These are phyloP conservation scores for Pristionchus maxplancki DNA, from an alignment of 2,888 invertebrate species.

Conservation along the genomic window DNA sequence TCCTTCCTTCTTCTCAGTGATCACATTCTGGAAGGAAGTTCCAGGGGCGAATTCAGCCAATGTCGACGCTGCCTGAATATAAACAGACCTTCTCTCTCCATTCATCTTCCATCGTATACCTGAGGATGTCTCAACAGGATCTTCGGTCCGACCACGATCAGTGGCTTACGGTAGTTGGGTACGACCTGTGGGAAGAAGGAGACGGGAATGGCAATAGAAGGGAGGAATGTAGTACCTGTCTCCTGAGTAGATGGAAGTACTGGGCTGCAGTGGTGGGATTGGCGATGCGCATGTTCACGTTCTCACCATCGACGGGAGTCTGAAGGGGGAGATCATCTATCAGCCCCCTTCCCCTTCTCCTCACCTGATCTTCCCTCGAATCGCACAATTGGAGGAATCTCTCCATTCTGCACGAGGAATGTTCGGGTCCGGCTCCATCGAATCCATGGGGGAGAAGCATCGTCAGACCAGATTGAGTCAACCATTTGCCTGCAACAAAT, in stretches of 20 bases:
- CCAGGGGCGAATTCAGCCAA: constrained; percentile 88
- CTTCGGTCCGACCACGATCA: constrained; percentile 80
- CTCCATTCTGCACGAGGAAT: constrained; percentile 93
- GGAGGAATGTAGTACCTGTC: too few relatives aligned
- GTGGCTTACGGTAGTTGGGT: constrained; percentile 88
- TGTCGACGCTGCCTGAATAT: constrained; percentile 87
- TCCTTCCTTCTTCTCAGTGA: constrained; percentile 82
- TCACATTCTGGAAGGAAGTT: constrained; percentile 88
- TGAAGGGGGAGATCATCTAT: too few relatives aligned
- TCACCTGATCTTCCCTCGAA: constrained; percentile 54
- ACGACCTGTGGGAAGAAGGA: constrained; percentile 84
- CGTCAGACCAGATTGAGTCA: constrained; percentile 90
- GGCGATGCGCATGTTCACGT: constrained; percentile 90
- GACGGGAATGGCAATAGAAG: too few relatives aligned
- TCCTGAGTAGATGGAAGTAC: constrained; percentile 93
- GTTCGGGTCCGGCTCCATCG: constrained; percentile 97
- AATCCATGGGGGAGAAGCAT: constrained; percentile 95
- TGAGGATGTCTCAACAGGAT: constrained; percentile 82
- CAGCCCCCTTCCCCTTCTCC: background rate
- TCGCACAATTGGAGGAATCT: constrained; percentile 86
- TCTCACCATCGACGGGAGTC: constrained; percentile 79
- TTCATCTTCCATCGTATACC: too few relatives aligned
- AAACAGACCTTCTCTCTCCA: too few relatives aligned
- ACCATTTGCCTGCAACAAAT: constrained; percentile 96
- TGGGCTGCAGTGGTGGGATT: constrained; percentile 95